Conservation (phyloP, 1,140 invertebrate genomes). For the Apis mellifera region DNA sequence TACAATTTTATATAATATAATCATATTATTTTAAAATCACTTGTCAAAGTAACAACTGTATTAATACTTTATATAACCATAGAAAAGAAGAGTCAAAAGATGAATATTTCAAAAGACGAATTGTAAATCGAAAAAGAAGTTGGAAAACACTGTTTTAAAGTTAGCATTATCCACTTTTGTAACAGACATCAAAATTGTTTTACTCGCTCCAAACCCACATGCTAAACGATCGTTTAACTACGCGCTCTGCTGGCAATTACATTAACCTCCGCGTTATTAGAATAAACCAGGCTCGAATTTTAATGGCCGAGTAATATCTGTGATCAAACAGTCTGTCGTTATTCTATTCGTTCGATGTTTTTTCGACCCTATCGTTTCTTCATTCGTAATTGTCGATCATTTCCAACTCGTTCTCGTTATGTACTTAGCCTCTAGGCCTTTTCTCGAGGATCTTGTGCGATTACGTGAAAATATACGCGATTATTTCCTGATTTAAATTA, state of each 20-base stretch:
- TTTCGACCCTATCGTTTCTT: neutral
- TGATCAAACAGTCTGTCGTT: slow-evolving; percentile 1
- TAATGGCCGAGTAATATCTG: neutral
- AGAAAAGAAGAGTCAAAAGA: too few relatives aligned
- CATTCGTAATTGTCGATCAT: neutral
- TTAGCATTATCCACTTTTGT: slow-evolving; percentile 8
- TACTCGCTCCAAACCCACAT: slow-evolving; percentile 3
- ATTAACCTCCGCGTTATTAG: slow-evolving; percentile 14
- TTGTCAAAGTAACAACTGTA: too few relatives aligned
- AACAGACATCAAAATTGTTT: neutral
- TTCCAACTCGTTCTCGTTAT: neutral
- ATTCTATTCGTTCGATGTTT: neutral
- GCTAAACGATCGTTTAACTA: slow-evolving; percentile 30
- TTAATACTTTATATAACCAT: too few relatives aligned
- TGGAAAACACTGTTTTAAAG: too few relatives aligned
- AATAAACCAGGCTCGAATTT: neutral
- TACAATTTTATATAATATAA: too few relatives aligned
- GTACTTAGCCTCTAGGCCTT: neutral
- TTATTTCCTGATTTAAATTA: too few relatives aligned
- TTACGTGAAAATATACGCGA: neutral
- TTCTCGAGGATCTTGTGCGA: neutral
- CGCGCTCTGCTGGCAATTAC: slow-evolving; percentile 6
- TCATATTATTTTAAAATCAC: too few relatives aligned
- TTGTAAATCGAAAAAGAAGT: too few relatives aligned
- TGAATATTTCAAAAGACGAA: too few relatives aligned